Evolutionary conservation across 2,888 invertebrate species (phyloP), one percentile per base, ranked within the genome.

Genomic region (Sphecodes monilicornis): DNA sequence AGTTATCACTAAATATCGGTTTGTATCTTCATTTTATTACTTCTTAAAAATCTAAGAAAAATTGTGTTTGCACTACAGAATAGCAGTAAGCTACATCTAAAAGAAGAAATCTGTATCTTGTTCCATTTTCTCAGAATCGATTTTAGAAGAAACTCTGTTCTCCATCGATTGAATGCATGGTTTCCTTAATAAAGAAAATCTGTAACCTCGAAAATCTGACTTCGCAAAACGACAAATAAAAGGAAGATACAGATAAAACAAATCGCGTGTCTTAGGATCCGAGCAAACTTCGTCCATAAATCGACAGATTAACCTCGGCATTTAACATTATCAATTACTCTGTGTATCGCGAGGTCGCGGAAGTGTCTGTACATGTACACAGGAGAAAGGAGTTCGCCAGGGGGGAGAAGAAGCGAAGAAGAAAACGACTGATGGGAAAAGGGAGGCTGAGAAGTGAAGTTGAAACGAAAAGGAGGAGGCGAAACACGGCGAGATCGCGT

Each of bases 401-500:
- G 77, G 69, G 80, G 84, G 32, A 22, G 54, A 81, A 87, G 76
- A 87, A 86, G 46, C 16, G 54, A 29, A 74, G 60, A 29, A 39
- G 82, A 57, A 68, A 76, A 71, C 50, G 83, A 82, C 76, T 0
- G 41, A 79, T 80, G 77, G 66, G 54, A n/a, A 54, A 54, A 54
- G 54, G 54, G n/a, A 54, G 54, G n/a, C 54, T 11, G 54, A 54
- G 54, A 54, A 54, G 50, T 1, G 50, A 54, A 83, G 80, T 73
- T 39, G 77, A 87, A 80, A 82, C 82, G 82, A 66, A 75, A 32
- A 29, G 66, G n/a, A 54, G 36, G 66, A 64, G 84, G 79, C 43
- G 76, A 89, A 82, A 85, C 84, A 74, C 80, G 84, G 86, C 80
- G 82, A 88, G 73, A 80, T 73, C 84, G 80, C 88, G 64, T 90